These are phyloP conservation scores for Heteromyza rotundicornis DNA, from an alignment of 2,888 invertebrate genomes.

Conservation along the genomic window DNA sequence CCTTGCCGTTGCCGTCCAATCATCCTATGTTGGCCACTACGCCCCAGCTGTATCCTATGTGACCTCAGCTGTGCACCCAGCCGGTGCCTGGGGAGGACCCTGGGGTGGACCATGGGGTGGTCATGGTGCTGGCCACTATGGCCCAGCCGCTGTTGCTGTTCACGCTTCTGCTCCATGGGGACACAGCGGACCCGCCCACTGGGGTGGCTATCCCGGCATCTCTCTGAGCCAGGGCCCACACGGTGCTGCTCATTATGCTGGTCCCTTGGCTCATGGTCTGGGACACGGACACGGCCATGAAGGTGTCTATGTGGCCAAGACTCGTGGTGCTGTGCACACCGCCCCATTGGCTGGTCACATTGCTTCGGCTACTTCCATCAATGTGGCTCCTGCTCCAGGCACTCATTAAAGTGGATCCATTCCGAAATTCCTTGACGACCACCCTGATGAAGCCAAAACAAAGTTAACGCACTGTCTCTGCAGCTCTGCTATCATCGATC, in stretches of 20 bases:
- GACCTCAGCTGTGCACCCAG: slow-evolving; percentile 44
- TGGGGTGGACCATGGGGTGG: slow-evolving; percentile 38
- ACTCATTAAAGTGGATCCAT: slow-evolving; percentile 46
- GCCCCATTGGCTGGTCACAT: slow-evolving; percentile 60
- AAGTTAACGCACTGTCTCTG: too few relatives aligned
- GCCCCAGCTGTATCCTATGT: slow-evolving; percentile 54
- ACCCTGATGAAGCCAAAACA: slow-evolving; percentile 32
- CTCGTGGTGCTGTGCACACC: slow-evolving; percentile 60
- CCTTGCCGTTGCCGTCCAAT: slow-evolving; percentile 57
- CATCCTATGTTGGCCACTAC: slow-evolving; percentile 49
- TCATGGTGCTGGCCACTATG: slow-evolving; percentile 31
- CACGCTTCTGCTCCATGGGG: slow-evolving; percentile 39
- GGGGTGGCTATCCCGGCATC: slow-evolving; percentile 61
- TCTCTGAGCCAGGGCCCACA: slow-evolving; percentile 51
- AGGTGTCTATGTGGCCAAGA: slow-evolving; percentile 60
- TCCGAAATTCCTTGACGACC: slow-evolving; percentile 8
- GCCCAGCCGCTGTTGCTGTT: slow-evolving; percentile 48
- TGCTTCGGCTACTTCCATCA: slow-evolving; percentile 58
- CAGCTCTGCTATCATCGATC: slow-evolving; percentile 10
- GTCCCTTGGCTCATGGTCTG: slow-evolving; percentile 41
- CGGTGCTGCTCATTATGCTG: slow-evolving; percentile 44
- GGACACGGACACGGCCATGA: slow-evolving; percentile 52
- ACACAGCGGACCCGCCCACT: slow-evolving; percentile 40
- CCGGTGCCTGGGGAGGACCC: slow-evolving; percentile 32
- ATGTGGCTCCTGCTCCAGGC: slow-evolving; percentile 60